These are phyloP conservation scores for Bombylius major DNA, from an alignment of 2,888 invertebrate genomes.

Conservation along the genomic window DNA sequence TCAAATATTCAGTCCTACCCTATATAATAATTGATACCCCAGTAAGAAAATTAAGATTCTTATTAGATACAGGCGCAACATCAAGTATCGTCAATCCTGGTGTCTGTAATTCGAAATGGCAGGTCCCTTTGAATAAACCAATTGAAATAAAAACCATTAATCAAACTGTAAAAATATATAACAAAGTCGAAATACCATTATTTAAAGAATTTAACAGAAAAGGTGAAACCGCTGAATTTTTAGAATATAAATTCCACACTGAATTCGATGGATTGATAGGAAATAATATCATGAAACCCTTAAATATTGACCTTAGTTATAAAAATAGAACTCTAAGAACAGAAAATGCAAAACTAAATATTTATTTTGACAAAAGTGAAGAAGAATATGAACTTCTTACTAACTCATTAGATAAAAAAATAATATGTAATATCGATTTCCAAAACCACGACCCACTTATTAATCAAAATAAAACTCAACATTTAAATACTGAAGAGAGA, in stretches of 20 bases:
- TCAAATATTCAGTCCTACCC: too few species aligned
- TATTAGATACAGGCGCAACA: background rate
- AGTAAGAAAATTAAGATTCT: too few species aligned
- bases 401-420: background rate
- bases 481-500: background rate
- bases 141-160: background rate
- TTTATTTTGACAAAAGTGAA: background rate
- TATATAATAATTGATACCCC: too few species aligned
- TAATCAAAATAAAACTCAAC: background rate
- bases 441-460: background rate
- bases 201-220: background rate
- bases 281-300: background rate
- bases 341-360: background rate
- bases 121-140: background rate
- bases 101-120: background rate
- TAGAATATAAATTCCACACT: background rate
- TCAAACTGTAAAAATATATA: background rate
- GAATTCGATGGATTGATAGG: background rate
- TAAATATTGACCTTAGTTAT: background rate
- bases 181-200: background rate
- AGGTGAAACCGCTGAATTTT: background rate
- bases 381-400: background rate
- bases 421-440: background rate
- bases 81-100: background rate
- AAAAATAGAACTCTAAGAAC: background rate